phyloP scores from a whole-genome alignment of 2,797 vertebrate genomes.

The Megalops cyprinoides region DNA sequence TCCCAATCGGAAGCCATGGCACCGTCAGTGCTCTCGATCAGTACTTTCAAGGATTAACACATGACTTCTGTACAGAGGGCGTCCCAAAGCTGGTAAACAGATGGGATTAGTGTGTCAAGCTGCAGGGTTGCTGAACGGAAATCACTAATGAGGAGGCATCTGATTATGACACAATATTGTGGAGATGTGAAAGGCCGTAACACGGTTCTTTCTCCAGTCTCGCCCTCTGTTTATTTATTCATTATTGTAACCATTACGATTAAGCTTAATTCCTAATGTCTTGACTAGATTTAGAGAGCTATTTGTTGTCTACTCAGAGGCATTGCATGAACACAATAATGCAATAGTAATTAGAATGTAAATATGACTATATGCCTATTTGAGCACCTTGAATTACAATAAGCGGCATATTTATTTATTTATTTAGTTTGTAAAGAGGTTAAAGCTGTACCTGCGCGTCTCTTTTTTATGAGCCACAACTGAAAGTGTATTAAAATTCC shows the following conservation, averaged over 20 bases:
- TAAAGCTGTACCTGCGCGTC: slow-evolving; percentile 46
- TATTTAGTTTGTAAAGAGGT: slow-evolving; percentile 42
- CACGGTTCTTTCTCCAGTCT: slow-evolving; percentile 22
- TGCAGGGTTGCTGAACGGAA: slow-evolving; percentile 40
- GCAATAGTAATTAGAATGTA: slow-evolving; percentile 23
- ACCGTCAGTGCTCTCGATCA: slow-evolving; percentile 48
- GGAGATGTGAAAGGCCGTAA: slow-evolving; percentile 27
- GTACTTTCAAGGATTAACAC: slow-evolving; percentile 53
- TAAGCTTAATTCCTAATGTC: slow-evolving; percentile 18
- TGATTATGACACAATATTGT: slow-evolving; percentile 38
- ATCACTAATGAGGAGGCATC: slow-evolving; percentile 38
- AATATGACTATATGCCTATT: neutral
- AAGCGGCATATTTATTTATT: neutral
- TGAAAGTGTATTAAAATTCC: slow-evolving; percentile 34
- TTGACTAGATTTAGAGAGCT: slow-evolving; percentile 29
- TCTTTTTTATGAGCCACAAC: slow-evolving; percentile 23
- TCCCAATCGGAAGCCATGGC: slow-evolving; percentile 39
- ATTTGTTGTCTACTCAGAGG: slow-evolving; percentile 14
- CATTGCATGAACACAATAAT: slow-evolving; percentile 23
- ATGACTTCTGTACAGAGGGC: slow-evolving; percentile 48
- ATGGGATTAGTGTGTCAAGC: slow-evolving; percentile 51
- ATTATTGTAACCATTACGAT: slow-evolving; percentile 33
- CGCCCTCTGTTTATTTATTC: slow-evolving; percentile 23
- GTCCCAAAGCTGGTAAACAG: slow-evolving; percentile 53
- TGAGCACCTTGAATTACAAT: slow-evolving; percentile 1